These are phyloP conservation scores for Girardinus metallicus DNA, from an alignment of 2,797 vertebrate species.

Conservation along the genomic window DNA sequence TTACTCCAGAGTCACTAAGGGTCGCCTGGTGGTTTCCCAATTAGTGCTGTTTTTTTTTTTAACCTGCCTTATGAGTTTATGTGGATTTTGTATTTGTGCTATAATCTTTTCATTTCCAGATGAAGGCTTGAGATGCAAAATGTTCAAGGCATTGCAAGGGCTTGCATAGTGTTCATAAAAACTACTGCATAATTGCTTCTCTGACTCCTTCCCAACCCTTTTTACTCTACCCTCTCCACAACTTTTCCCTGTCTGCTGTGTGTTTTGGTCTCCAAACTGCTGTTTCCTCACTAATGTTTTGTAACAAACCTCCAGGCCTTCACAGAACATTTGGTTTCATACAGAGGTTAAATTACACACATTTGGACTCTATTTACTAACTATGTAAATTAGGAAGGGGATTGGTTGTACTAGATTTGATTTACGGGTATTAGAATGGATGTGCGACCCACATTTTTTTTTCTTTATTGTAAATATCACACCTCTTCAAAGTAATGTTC, in stretches of 20 bases:
- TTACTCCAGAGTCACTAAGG: neutral
- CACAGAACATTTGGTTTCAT: neutral
- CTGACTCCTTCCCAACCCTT: neutral
- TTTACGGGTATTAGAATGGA: neutral
- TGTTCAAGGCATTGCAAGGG: neutral
- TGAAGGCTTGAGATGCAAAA: neutral
- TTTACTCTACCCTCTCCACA: neutral
- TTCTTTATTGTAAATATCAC: neutral
- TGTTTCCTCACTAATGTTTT: neutral
- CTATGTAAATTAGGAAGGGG: neutral
- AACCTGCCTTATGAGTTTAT: neutral
- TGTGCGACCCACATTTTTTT: neutral
- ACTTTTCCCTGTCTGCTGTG: neutral
- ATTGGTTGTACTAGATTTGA: neutral
- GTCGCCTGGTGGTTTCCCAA: neutral
- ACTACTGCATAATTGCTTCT: no score
- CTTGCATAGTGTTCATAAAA: no score
- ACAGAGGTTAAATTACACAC: slow-evolving; percentile 1
- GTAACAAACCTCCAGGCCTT: neutral
- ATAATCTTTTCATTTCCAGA: neutral
- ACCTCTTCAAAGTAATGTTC: neutral
- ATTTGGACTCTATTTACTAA: neutral
- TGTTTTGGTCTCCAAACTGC: neutral
- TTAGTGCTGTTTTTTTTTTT: neutral
- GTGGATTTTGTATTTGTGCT: neutral